These are phyloP conservation scores for Telmatherina bonti DNA, from an alignment of 2,797 vertebrate species.

Conservation along the genomic window DNA sequence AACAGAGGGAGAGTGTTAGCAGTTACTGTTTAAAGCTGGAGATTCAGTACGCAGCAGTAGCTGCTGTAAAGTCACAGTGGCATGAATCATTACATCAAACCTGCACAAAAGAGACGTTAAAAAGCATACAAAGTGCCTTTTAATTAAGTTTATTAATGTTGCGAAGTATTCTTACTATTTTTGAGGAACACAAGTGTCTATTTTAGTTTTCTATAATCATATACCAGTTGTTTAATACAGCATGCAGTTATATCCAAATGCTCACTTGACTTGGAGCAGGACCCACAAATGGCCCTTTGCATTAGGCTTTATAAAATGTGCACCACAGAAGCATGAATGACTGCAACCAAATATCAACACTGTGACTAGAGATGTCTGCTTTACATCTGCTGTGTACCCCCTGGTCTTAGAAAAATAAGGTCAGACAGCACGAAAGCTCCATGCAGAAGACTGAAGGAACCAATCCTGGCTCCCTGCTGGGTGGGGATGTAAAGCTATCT, in stretches of 20 bases:
- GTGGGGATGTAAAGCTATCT: neutral
- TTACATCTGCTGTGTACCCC: neutral
- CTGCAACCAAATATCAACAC: neutral
- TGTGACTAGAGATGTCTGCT: neutral
- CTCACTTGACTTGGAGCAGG: neutral
- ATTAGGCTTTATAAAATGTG: neutral
- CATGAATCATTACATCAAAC: constrained; percentile 21
- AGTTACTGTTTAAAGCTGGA: constrained; percentile 20
- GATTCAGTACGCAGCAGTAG: constrained; percentile 1
- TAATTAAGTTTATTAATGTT: neutral
- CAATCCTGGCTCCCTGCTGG: neutral
- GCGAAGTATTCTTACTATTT: neutral
- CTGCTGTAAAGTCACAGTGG: constrained; percentile 12
- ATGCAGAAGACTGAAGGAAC: neutral
- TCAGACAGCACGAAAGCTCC: neutral
- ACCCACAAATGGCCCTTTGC: neutral
- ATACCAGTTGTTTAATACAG: neutral
- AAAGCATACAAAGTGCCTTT: neutral
- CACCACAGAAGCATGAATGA: neutral
- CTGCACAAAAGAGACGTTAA: constrained; percentile 2
- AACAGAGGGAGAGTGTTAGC: neutral
- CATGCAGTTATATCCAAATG: neutral
- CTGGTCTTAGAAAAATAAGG: neutral
- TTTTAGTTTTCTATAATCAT: neutral
- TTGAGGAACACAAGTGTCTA: too few relatives aligned